Evolutionary conservation across 2,888 invertebrate genomes (phyloP), one percentile per base, ranked within the genome.

Genomic region (Melanostoma mellinum): DNA sequence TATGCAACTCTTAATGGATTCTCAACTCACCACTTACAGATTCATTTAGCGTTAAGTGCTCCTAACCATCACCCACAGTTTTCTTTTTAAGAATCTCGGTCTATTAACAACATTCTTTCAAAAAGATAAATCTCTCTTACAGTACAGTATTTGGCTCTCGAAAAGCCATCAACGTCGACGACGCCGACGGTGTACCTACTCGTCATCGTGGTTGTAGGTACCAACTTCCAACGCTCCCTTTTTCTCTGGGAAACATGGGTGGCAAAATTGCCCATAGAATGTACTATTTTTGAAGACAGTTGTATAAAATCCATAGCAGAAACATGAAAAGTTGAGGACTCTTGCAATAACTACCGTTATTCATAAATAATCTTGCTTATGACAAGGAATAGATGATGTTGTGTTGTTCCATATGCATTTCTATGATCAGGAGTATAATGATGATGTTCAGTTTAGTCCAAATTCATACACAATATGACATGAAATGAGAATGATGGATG

Each of bases 281-380:
- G 52, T 73, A 73, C 73, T 58, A 58, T 63, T 61, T 58, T 65
- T 42, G 42, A 73, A 78, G 68, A 69, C 72, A 78, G 56, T 77
- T 53, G 53, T 68, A 68, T 77, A 52, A 61, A 77, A 46, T 67
- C 48, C 50, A 9, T 67, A 42, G 6, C 33, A 30, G 30, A 2
- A 35, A 46, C 50, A 63, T 55, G 56, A 10, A 20, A 33, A 36
- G 46, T 35, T 36, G 42, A 78, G 32, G 40, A 53, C 53, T 69
- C 48, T 48, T 74, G 82, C 48, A 71, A 71, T 78, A 84, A 78
- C 78, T 69, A 65, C 78, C 60, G 46, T 68, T 72, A 52, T 84
- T 84, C 84, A 79, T 84, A 79, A 79, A 79, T 79, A 84, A 79
- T 74, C 74, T 53, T 84, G 74, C 82, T 84, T 71, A 74, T 84